Evolutionary conservation across 1,140 invertebrate species (phyloP).

Genomic region (Atopsyche davidsoni): DNA sequence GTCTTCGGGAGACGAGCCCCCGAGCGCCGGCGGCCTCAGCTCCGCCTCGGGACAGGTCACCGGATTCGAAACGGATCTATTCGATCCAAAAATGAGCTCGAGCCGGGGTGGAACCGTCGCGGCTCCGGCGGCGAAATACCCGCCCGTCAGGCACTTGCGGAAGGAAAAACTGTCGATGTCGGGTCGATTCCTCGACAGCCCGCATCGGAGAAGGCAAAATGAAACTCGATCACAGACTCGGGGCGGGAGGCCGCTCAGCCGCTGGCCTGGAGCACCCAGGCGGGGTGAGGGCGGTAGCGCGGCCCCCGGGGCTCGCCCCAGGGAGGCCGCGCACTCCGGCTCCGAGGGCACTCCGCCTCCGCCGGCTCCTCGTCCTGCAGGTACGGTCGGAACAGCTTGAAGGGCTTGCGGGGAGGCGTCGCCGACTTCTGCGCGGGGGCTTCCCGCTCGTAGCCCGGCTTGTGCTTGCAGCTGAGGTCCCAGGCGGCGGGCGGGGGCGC

Average conservation of each 20-base stretch:
- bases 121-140: too few relatives aligned
- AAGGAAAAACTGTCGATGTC: too few relatives aligned
- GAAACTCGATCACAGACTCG: background rate
- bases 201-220: conserved; percentile 8
- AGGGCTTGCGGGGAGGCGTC: conserved; percentile 42
- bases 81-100: too few relatives aligned
- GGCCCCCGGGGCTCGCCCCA: background rate
- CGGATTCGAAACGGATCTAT: too few relatives aligned
- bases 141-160: too few relatives aligned
- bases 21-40: too few relatives aligned
- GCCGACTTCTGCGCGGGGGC: conserved; percentile 32
- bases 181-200: conserved; percentile 11
- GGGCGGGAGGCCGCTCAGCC: too few relatives aligned
- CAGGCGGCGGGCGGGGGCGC: conserved; percentile 47
- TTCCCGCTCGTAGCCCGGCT: conserved; percentile 6
- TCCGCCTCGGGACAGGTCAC: too few relatives aligned
- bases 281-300: conserved; percentile 5
- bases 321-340: background rate
- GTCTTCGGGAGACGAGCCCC: too few relatives aligned
- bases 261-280: too few relatives aligned
- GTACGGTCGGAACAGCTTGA: conserved; percentile 66
- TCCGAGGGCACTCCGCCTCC: conserved; percentile 20
- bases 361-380: conserved; percentile 52
- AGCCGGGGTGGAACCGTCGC: too few relatives aligned
- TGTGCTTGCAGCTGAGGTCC: conserved; percentile 44